Percentiles rank a stretch among this genome's conserved stretches.
phyloP scores from a whole-genome alignment of 2,888 invertebrate species.

The Cryptosula pallasiana region DNA sequence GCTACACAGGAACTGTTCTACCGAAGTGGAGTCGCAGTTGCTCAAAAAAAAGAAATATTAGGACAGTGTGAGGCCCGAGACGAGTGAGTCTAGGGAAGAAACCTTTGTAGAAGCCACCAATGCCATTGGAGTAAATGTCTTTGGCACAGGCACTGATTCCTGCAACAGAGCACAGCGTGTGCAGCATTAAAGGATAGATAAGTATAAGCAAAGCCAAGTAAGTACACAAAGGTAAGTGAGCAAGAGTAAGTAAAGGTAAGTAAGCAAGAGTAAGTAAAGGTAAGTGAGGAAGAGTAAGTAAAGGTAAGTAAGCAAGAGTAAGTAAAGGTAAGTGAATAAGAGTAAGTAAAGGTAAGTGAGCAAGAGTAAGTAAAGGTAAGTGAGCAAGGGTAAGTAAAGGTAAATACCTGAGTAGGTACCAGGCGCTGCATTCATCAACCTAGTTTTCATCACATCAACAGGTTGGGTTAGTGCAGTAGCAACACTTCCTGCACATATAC shows the following conservation, averaged over 20 bases:
- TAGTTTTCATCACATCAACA: conserved; percentile 91
- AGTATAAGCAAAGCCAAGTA: too few species aligned
- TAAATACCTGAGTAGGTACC: conserved; percentile 70
- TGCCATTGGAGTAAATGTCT: conserved; percentile 82
- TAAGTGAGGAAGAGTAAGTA: too few species aligned
- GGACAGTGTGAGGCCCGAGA: conserved; percentile 91
- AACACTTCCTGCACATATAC: conserved; percentile 76
- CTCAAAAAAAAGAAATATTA: conserved; percentile 93
- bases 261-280: too few species aligned
- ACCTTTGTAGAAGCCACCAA: conserved; percentile 91
- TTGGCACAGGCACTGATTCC: conserved; percentile 65
- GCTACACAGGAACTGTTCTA: conserved; percentile 30
- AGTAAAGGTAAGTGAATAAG: too few species aligned
- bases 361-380: too few species aligned
- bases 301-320: too few species aligned
- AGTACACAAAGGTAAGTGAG: too few species aligned
- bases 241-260: too few species aligned
- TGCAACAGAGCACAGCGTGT: too few species aligned
- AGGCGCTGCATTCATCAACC: conserved; percentile 94
- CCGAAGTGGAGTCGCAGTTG: conserved; percentile 69
- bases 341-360: too few species aligned
- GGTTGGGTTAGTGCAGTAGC: conserved; percentile 94
- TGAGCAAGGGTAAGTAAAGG: not conserved
- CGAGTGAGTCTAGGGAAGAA: conserved; percentile 93
- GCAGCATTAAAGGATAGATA: too few species aligned